Evolutionary conservation across 2,888 invertebrate genomes (phyloP).

Genomic region (Mesoligia furuncula): DNA sequence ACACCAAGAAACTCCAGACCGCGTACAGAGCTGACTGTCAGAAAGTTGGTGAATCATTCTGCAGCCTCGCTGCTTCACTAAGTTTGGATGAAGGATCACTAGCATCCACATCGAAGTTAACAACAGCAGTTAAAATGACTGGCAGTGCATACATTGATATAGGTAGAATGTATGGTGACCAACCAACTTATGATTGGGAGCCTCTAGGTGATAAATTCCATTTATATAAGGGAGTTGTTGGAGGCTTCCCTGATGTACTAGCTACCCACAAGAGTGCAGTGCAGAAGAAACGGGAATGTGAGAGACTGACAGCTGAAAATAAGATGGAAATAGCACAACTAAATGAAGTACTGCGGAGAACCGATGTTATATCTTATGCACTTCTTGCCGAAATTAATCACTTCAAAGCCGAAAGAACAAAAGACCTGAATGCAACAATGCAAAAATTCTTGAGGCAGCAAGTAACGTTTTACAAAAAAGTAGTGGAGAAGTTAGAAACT

Average conservation of each 20-base stretch:
- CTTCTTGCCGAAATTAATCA: constrained; percentile 98
- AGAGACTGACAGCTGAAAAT: constrained; percentile 94
- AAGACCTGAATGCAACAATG: constrained; percentile 96
- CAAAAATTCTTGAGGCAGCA: constrained; percentile 96
- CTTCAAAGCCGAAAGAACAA: constrained; percentile 96
- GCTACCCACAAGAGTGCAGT: constrained; percentile 97
- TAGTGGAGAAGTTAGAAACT: constrained; percentile 93
- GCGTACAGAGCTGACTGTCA: constrained; percentile 97
- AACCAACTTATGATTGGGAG: constrained; percentile 97
- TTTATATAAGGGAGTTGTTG: constrained; percentile 98
- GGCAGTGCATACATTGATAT: constrained; percentile 97
- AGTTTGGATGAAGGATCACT: constrained; percentile 94
- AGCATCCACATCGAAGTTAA: constrained; percentile 92
- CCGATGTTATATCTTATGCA: constrained; percentile 97
- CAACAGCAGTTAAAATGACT: constrained; percentile 95
- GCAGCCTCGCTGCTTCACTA: constrained; percentile 95
- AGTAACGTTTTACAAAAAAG: constrained; percentile 97
- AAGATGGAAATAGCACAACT: constrained; percentile 96
- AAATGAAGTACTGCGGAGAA: constrained; percentile 94
- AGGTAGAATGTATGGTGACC: constrained; percentile 97
- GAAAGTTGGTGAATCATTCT: constrained; percentile 96
- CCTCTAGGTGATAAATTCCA: constrained; percentile 97
- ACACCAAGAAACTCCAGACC: constrained; percentile 96
- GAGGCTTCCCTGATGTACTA: constrained; percentile 97
- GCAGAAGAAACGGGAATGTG: constrained; percentile 97